Evolutionary conservation across 2,797 vertebrate species (phyloP).

Genomic region (Sebastes oblongus): DNA sequence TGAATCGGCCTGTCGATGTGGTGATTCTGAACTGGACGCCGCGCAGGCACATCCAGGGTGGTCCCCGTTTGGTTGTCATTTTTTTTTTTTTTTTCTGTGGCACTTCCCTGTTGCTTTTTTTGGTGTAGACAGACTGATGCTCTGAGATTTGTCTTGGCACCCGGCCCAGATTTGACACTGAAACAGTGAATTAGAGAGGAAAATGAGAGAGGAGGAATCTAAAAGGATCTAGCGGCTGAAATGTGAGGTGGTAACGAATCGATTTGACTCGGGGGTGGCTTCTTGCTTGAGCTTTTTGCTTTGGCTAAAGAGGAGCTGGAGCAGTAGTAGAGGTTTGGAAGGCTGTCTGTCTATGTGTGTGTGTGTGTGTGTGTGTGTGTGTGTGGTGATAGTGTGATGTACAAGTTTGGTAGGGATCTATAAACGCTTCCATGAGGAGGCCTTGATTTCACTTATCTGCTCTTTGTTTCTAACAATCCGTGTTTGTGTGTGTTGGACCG

Average conservation of each 20-base stretch:
- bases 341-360: background rate
- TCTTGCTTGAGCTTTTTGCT: constrained; percentile 50
- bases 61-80: constrained; percentile 72
- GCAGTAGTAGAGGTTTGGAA: constrained; percentile 45
- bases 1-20: constrained; percentile 2
- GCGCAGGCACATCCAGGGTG: constrained; percentile 75
- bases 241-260: constrained; percentile 79
- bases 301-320: constrained; percentile 32
- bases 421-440: constrained; percentile 12
- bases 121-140: constrained; percentile 82
- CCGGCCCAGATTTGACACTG: constrained; percentile 80
- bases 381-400: background rate
- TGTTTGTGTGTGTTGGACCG: constrained; percentile 30
- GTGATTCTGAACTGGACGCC: constrained; percentile 44
- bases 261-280: constrained; percentile 46
- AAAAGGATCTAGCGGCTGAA: constrained; percentile 80
- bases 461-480: constrained; percentile 1
- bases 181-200: constrained; percentile 81
- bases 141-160: constrained; percentile 85
- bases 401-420: constrained; percentile 1
- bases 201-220: constrained; percentile 66
- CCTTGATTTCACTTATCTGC: constrained; percentile 34
- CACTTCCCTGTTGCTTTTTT: constrained; percentile 78
- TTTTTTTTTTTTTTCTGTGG: constrained; percentile 60
- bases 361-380: background rate